phyloP scores from a whole-genome alignment of 2,113 vertebrate genomes.

The Callospermophilus lateralis region DNA sequence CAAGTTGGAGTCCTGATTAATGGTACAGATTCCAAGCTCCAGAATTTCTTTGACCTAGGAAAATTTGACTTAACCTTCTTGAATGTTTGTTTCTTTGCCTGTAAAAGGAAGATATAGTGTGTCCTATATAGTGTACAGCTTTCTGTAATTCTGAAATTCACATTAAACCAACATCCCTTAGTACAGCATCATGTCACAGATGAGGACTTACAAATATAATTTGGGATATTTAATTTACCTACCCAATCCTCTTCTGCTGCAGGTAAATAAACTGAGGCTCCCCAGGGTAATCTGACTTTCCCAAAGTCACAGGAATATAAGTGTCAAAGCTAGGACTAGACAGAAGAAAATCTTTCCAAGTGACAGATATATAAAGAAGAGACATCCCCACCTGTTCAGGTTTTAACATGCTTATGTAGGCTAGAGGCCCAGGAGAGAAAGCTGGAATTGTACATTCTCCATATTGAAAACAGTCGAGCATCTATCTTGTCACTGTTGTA shows the following conservation, averaged over 20 bases:
- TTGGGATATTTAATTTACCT: neutral
- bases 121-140: neutral
- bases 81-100: slow-evolving; percentile 23
- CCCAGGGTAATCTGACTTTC: neutral
- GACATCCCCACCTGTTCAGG: neutral
- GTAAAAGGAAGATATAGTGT: neutral
- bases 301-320: neutral
- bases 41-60: slow-evolving; percentile 8
- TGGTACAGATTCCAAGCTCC: neutral
- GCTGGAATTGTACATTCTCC: neutral
- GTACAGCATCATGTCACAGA: neutral
- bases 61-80: neutral
- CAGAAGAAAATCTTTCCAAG: slow-evolving; percentile 10
- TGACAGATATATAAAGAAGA: neutral
- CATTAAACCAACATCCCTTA: slow-evolving; percentile 1
- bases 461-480: neutral
- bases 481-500: neutral
- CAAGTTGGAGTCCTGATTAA: neutral
- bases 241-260: neutral
- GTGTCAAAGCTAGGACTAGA: neutral
- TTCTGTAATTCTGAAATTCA: slow-evolving; percentile 38
- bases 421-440: neutral
- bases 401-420: neutral
- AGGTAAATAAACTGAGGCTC: slow-evolving; percentile 22
- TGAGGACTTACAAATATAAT: neutral